phyloP scores from a whole-genome alignment of 2,888 invertebrate genomes.

The Conchocele bisecta region DNA sequence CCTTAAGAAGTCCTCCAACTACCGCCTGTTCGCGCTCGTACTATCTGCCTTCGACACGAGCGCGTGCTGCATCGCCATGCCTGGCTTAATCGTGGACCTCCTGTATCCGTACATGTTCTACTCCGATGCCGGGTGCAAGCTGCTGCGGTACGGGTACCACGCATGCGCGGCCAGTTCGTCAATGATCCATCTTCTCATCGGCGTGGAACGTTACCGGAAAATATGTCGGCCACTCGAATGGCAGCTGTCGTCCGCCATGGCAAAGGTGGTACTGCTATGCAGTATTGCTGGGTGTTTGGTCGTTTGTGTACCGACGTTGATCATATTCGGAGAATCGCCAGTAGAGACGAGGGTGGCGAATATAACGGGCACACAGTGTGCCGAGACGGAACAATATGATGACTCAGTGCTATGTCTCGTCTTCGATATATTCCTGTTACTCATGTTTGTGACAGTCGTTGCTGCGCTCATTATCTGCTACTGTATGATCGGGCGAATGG shows the following conservation, averaged over 20 bases:
- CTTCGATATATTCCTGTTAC: not conserved
- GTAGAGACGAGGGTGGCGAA: not conserved
- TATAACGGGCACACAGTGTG: not conserved
- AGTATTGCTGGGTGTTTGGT: not conserved
- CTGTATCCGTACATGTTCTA: not conserved
- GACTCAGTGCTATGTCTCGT: not conserved
- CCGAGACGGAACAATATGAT: not conserved
- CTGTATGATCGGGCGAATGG: too few relatives aligned
- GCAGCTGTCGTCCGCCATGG: not conserved
- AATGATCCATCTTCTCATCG: constrained; percentile 5
- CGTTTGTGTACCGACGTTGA: not conserved
- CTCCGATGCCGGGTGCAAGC: not conserved
- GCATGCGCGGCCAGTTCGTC: not conserved
- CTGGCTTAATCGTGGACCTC: not conserved
- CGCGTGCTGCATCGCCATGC: not conserved
- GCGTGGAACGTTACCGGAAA: constrained; percentile 6
- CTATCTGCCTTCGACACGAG: not conserved
- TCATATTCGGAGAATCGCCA: not conserved
- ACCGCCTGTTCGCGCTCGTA: not conserved
- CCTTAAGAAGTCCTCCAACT: not conserved
- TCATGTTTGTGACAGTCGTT: not conserved
- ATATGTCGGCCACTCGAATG: not conserved
- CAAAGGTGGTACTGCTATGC: not conserved
- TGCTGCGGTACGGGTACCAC: not conserved
- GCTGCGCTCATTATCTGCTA: too few relatives aligned